Evolutionary conservation across 2,113 vertebrate genomes (phyloP).

Genomic region (Pangasianodon hypophthalmus): DNA sequence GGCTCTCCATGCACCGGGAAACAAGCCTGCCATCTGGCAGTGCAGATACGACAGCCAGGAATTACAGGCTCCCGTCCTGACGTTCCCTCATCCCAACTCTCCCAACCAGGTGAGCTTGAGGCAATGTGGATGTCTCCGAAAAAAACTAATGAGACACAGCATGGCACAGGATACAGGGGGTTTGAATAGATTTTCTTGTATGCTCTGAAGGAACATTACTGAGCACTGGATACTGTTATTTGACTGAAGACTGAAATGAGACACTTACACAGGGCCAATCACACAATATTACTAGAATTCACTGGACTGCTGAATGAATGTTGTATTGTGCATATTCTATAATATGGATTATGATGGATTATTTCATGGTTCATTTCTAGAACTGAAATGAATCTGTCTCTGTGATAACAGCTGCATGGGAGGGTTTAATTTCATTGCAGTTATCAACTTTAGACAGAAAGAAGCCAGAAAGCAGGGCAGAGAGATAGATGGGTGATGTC

Average conservation of each 20-base stretch:
- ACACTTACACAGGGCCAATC: not conserved
- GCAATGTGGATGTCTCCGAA: not conserved
- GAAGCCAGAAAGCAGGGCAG: not conserved
- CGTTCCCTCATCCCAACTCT: constrained; percentile 40
- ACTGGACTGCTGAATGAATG: not conserved
- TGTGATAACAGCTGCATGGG: constrained; percentile 35
- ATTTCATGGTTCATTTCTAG: not conserved
- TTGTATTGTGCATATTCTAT: not conserved
- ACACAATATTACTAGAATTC: not conserved
- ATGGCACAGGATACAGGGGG: not conserved
- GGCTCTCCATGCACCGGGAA: constrained; percentile 21
- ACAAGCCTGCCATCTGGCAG: constrained; percentile 68
- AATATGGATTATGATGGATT: constrained; percentile 4
- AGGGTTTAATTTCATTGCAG: constrained; percentile 31
- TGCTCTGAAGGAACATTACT: not conserved
- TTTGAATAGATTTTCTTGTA: not conserved
- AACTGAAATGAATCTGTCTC: constrained; percentile 8
- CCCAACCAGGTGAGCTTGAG: constrained; percentile 35
- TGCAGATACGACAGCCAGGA: constrained; percentile 54
- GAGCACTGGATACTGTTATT: not conserved
- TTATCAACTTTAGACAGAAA: constrained; percentile 18
- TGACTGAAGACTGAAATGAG: not conserved
- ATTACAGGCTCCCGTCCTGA: constrained; percentile 44
- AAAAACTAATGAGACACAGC: constrained; percentile 40
- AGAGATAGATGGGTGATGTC: not conserved